These are phyloP conservation scores for Drosophila takahashii DNA, from an alignment of 1,140 invertebrate genomes.

Conservation along the genomic window DNA sequence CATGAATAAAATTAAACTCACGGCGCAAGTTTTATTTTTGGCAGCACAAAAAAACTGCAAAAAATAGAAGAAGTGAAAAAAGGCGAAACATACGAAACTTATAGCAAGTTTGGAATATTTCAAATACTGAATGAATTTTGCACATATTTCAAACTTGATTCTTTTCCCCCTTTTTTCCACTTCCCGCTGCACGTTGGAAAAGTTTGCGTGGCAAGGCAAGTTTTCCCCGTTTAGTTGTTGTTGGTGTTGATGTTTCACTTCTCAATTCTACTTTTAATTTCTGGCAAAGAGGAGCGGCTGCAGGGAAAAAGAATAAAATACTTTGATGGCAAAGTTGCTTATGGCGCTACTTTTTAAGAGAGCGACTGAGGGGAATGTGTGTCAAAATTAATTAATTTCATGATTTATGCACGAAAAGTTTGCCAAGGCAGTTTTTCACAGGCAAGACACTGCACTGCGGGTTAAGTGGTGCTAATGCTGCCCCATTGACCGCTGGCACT, in stretches of 20 bases:
- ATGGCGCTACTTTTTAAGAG: slow-evolving; percentile 62
- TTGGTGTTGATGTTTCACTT: slow-evolving; percentile 51
- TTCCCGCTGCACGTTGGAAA: slow-evolving; percentile 21
- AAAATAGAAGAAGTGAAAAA: slow-evolving; percentile 21
- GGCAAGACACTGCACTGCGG: slow-evolving; percentile 32
- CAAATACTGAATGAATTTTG: slow-evolving; percentile 81
- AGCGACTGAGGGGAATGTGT: slow-evolving; percentile 59
- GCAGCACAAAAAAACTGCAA: slow-evolving; percentile 29
- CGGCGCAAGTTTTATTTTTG: slow-evolving; percentile 68
- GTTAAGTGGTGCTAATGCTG: slow-evolving; percentile 44
- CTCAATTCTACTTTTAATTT: slow-evolving; percentile 80
- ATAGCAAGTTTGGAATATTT: slow-evolving; percentile 75
- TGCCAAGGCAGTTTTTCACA: slow-evolving; percentile 32
- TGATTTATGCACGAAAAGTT: slow-evolving; percentile 82
- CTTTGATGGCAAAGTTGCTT: slow-evolving; percentile 68
- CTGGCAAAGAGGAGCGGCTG: slow-evolving; percentile 30
- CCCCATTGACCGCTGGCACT: slow-evolving; percentile 47
- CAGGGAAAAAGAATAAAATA: slow-evolving; percentile 19
- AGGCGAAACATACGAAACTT: slow-evolving; percentile 61
- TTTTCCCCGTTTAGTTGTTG: slow-evolving; percentile 40
- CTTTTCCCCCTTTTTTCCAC: slow-evolving; percentile 23
- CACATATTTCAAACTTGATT: slow-evolving; percentile 81
- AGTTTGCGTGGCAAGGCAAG: slow-evolving; percentile 60
- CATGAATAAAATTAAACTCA: slow-evolving; percentile 82
- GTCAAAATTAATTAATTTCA: slow-evolving; percentile 84